Evolutionary conservation across 2,113 vertebrate species (phyloP).

Genomic region (Macaca mulatta): DNA sequence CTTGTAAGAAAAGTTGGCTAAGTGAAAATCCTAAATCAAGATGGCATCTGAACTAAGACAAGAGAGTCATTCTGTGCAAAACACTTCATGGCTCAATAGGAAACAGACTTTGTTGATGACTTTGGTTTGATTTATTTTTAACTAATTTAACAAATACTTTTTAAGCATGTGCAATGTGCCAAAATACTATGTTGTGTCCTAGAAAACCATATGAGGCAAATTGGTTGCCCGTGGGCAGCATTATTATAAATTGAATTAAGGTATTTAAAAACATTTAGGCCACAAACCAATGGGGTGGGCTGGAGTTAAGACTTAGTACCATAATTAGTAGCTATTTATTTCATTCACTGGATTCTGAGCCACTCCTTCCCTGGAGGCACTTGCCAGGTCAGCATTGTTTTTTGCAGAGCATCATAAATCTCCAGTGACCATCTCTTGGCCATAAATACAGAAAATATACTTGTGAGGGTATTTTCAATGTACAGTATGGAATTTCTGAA

Average conservation of each 20-base stretch:
- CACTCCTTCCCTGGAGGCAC: neutral
- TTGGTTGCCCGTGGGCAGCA: neutral
- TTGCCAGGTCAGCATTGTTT: constrained; percentile 29
- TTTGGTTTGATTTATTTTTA: neutral
- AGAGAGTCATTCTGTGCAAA: neutral
- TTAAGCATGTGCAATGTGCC: neutral
- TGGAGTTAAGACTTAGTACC: neutral
- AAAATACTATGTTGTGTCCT: neutral
- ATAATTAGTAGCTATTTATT: constrained; percentile 31
- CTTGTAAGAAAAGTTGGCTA: neutral
- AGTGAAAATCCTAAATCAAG: neutral
- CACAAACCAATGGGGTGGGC: neutral
- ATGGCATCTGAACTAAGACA: neutral
- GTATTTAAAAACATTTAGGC: neutral
- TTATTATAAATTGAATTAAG: constrained; percentile 8
- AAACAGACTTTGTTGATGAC: neutral
- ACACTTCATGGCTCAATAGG: neutral
- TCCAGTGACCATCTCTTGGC: neutral
- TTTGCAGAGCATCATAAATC: neutral
- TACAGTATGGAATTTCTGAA: constrained; percentile 38
- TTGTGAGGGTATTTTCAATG: neutral
- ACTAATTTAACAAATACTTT: neutral
- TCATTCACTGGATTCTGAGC: neutral
- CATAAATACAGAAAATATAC: constrained; percentile 39
- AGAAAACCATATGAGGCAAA: neutral